phyloP scores from a whole-genome alignment of 2,113 vertebrate species.

The Podilymbus podiceps region DNA sequence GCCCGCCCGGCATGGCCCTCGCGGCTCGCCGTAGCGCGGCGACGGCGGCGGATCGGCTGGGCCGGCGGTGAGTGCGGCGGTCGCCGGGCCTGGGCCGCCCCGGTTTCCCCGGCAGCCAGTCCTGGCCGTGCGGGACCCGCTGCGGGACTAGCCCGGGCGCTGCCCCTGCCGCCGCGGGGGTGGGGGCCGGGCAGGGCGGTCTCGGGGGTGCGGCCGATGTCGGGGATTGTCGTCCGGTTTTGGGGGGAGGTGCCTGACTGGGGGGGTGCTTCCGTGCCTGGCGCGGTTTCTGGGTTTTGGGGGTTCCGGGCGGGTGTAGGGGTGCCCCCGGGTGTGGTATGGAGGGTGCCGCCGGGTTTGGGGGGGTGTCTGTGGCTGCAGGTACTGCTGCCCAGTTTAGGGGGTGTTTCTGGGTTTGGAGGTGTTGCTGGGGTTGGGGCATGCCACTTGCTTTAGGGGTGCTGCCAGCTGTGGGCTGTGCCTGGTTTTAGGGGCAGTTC shows the following conservation, averaged over 20 bases:
- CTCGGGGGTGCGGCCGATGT: not conserved
- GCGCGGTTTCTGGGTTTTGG: not conserved
- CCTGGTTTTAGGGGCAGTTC: not conserved
- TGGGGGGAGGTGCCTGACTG: not conserved
- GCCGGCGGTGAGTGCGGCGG: not conserved
- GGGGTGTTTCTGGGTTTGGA: too few relatives aligned
- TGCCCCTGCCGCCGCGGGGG: too few relatives aligned
- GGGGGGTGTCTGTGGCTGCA: not conserved
- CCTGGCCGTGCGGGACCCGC: too few relatives aligned
- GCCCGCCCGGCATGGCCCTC: not conserved
- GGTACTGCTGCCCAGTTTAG: not conserved
- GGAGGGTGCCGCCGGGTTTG: too few relatives aligned
- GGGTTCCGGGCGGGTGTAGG: not conserved
- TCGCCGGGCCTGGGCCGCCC: not conserved
- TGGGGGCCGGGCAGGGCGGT: too few relatives aligned
- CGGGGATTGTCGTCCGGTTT: not conserved
- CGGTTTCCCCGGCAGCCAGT: fast-evolving
- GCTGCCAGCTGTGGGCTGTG: not conserved
- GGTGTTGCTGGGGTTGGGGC: not conserved
- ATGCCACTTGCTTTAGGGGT: not conserved
- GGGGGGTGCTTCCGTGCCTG: not conserved
- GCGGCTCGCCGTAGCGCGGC: not conserved
- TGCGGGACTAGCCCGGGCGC: fast-evolving
- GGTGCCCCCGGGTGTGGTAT: not conserved
- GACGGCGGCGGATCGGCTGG: not conserved